Evolutionary conservation across 2,797 vertebrate species (phyloP), one percentile per base, ranked within the genome.

Genomic region (Premnoplex brunnescens): DNA sequence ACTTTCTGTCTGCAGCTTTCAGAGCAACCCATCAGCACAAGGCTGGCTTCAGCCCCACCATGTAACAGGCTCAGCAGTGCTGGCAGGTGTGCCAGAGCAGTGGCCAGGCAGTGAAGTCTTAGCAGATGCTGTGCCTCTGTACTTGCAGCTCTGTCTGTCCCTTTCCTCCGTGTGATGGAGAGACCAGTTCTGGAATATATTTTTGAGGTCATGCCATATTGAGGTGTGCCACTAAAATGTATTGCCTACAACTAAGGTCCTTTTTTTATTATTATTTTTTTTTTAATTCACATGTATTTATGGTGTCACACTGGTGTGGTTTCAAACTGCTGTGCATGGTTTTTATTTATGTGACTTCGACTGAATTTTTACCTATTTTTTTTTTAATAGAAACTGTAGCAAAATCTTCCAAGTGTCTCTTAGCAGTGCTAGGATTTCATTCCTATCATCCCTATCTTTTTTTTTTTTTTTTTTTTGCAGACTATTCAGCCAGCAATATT

Each of bases 401-500:
- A 90, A 89, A 96, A 78, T 59, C 78, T 89, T 89, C 66, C 75
- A 78, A 93, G 84, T 73, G 39, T 19, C 2, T 3, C 62, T 89
- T 52, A 85, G 51, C 14, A 85, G 85, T 28, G 23, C 43, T 81
- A 77, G 69, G 85, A 88, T 92, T 95, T 89, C 62, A 88, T 80
- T 96, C 51, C 48, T 93, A 69, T 52, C 82, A 81, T 81, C 79
- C 32, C 64, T 76, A 55, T 51, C 37, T 44, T 51, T 44, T 44
- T 10, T 43, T 43, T 44, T 51, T 83, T 51, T 83, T 80, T 79
- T 85, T 80, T 76, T 85, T 59, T 78, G 10, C 56, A 93, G 62
- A 16, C 82, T 88, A 68, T 78, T 85, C 84, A 89, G 66, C 72
- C 84, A 91, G 91, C 54, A 92, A 81, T 93, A 94, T 81, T 81